These are phyloP conservation scores for Isichthys henryi DNA, from an alignment of 2,113 vertebrate genomes.

Conservation along the genomic window DNA sequence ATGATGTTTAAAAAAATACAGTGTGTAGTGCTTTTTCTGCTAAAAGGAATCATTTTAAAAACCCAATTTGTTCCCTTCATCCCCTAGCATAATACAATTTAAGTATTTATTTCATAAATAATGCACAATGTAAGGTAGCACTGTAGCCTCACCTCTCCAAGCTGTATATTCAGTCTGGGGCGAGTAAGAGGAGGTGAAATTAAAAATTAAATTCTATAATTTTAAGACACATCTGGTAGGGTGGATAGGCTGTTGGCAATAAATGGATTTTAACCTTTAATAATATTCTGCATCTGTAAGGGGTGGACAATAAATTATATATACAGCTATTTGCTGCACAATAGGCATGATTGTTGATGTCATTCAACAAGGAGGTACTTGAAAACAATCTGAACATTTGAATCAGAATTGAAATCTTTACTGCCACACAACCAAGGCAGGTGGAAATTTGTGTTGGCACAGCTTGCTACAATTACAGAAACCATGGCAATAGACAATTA, in stretches of 20 bases:
- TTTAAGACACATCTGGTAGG: background rate
- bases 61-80: background rate
- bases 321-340: background rate
- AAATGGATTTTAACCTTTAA: background rate
- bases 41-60: background rate
- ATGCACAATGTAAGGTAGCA: background rate
- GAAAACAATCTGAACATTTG: background rate
- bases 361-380: background rate
- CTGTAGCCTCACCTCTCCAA: background rate
- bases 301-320: background rate
- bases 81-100: background rate
- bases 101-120: background rate
- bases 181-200: background rate
- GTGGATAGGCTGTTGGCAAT: background rate
- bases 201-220: background rate
- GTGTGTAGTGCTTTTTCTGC: background rate
- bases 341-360: background rate
- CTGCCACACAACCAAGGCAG: background rate
- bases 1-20: too few species aligned
- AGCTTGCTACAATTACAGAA: background rate
- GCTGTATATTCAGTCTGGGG: background rate
- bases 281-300: background rate
- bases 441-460: background rate
- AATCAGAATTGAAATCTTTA: background rate
- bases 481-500: background rate